Evolutionary conservation across 1,140 invertebrate species (phyloP), one percentile per base, ranked within the genome.

Genomic region (Choristoneura fumiferana): DNA sequence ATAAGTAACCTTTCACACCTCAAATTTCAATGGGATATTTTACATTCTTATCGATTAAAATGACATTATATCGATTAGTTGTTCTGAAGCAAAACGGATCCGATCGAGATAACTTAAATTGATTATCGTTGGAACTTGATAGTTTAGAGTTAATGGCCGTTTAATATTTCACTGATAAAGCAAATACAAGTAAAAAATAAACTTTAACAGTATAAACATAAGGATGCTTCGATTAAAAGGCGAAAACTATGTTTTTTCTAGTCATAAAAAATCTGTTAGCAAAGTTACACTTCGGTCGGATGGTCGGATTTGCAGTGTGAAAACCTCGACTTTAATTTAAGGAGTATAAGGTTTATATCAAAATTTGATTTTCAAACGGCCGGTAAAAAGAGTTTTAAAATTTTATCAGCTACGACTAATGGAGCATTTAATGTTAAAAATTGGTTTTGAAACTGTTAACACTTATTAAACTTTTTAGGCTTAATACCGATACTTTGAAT

Each of bases 41-140:
- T 6, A 29, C 22, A 29, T 3, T 29, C 22, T 29, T 29, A 29
- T 29, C 22, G 22, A 29, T 29, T 29, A 29, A 29, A 29, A 29
- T 29, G 22, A 29, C 22, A 29, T 29, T 29, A 29, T 29, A 29
- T 29, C 22, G 22, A 29, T 29, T 29, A 29, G 22, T 29, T 6
- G 22, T n/a, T n/a, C n/a, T 29, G 22, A 29, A 29, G 22, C 2
- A n/a, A 10, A 22, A 49, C 9, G 29, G 43, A 49, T 49, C 14
- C 22, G 43, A 49, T 49, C 22, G 43, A 33, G 43, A 49, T 49
- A 49, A 49, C 22, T 22, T 18, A 49, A 49, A 49, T 49, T 49
- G 22, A 49, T 49, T 49, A 49, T 49, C 43, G 29, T 33, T 49
- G 43, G 29, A 49, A 49, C 43, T 1, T 22, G 43, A 49, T 49